Conservation (phyloP, 2,888 invertebrate species). For the Cabera pusaria region DNA sequence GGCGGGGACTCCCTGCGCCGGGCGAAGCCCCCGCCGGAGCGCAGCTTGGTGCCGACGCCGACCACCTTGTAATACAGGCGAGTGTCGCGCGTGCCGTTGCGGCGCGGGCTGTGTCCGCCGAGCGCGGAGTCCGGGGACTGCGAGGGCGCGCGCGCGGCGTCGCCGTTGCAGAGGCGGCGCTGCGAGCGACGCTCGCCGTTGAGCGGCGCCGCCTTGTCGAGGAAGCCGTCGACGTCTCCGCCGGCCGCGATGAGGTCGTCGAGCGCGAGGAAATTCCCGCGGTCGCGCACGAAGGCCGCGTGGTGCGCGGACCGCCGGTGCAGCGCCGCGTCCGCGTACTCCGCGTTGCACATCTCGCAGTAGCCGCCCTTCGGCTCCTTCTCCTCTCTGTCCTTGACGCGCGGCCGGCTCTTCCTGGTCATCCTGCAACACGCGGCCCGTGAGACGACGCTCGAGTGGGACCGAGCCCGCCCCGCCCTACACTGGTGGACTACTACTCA, state of each 20-base stretch:
- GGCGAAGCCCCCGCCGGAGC: conserved; percentile 82
- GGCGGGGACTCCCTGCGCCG: conserved; percentile 63
- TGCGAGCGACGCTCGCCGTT: conserved; percentile 66
- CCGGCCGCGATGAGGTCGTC: conserved; percentile 87
- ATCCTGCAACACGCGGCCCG: conserved; percentile 64
- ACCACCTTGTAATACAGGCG: conserved; percentile 88
- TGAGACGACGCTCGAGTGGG: conserved; percentile 21
- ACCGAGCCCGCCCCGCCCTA: no score
- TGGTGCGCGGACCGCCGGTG: conserved; percentile 90
- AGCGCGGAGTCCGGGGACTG: conserved; percentile 59
- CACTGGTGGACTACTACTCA: conserved; percentile 41
- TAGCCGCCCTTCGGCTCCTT: conserved; percentile 84
- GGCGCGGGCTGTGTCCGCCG: conserved; percentile 56
- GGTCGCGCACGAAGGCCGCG: conserved; percentile 88
- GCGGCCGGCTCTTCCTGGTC: conserved; percentile 79
- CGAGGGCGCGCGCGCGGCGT: conserved; percentile 51
- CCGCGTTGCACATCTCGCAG: conserved; percentile 91
- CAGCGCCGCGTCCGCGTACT: conserved; percentile 87
- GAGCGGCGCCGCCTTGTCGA: conserved; percentile 81
- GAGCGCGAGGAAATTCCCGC: conserved; percentile 88
- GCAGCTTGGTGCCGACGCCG: conserved; percentile 86
- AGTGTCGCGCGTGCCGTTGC: conserved; percentile 69
- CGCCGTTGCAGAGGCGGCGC: conserved; percentile 69
- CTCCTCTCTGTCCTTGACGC: conserved; percentile 70
- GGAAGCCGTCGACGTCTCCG: conserved; percentile 87